Conservation (phyloP, 2,888 invertebrate species). For the Stenodema calcarata region DNA sequence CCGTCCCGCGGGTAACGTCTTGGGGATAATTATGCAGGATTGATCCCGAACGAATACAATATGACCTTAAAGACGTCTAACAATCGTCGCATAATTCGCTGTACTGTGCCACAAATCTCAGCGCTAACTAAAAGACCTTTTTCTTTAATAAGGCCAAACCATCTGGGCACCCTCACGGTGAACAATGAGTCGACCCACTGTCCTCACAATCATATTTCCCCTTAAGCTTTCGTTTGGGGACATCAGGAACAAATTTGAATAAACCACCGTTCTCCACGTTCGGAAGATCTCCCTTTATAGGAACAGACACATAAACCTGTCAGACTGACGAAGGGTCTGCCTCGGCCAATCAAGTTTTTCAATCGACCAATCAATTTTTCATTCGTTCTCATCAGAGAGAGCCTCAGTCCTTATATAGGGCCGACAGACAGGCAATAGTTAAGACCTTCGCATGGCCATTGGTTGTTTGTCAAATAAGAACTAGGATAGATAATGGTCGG, state of each 20-base stretch:
- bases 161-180: background rate
- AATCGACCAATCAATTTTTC: background rate
- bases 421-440: background rate
- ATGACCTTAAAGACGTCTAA: slow-evolving; percentile 6
- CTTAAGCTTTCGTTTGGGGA: background rate
- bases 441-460: background rate
- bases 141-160: background rate
- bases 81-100: background rate
- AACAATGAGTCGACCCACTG: background rate
- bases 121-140: background rate
- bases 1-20: background rate
- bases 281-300: background rate
- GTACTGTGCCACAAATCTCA: background rate
- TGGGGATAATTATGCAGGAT: background rate
- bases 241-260: background rate
- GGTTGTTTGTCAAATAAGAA: background rate
- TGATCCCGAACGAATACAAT: background rate
- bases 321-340: background rate
- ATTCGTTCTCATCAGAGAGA: background rate
- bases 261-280: background rate
- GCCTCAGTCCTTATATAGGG: background rate
- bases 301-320: background rate
- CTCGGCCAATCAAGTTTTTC: background rate
- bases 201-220: background rate
- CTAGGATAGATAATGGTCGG: background rate